These are phyloP conservation scores for Odobenus rosmarus DNA, from an alignment of 2,113 vertebrate species.

Conservation along the genomic window DNA sequence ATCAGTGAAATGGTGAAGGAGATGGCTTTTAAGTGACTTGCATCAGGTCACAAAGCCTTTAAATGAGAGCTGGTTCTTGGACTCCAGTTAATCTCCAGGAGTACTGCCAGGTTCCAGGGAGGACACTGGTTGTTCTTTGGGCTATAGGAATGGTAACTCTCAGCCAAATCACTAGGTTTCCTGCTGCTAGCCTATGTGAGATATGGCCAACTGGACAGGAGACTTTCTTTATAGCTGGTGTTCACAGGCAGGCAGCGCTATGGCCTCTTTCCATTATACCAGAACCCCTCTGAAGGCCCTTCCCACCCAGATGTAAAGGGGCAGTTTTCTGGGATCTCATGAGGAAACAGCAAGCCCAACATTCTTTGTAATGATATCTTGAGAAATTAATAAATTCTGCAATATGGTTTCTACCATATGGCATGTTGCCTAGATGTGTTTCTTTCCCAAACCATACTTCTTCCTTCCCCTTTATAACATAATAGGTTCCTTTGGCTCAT, in stretches of 20 bases:
- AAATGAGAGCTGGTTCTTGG: neutral
- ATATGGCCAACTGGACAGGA: neutral
- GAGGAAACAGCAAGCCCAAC: neutral
- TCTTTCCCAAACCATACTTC: neutral
- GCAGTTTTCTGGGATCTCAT: neutral
- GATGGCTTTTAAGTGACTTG: neutral
- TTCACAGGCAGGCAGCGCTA: neutral
- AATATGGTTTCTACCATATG: neutral
- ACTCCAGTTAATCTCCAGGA: neutral
- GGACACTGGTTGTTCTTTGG: neutral
- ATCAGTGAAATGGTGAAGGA: neutral
- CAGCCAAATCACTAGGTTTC: neutral
- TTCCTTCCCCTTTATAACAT: neutral
- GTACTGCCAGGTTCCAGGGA: neutral
- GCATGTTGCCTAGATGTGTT: neutral
- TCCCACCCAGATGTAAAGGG: neutral
- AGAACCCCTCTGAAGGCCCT: neutral
- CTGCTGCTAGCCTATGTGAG: neutral
- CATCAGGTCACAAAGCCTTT: neutral
- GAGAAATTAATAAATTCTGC: conserved; percentile 27
- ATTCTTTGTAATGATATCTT: neutral
- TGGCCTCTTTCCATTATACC: neutral
- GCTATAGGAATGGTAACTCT: neutral
- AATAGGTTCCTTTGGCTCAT: neutral
- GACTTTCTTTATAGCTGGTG: neutral